phyloP scores from a whole-genome alignment of 2,797 vertebrate species.

The Eulemur rubriventer region DNA sequence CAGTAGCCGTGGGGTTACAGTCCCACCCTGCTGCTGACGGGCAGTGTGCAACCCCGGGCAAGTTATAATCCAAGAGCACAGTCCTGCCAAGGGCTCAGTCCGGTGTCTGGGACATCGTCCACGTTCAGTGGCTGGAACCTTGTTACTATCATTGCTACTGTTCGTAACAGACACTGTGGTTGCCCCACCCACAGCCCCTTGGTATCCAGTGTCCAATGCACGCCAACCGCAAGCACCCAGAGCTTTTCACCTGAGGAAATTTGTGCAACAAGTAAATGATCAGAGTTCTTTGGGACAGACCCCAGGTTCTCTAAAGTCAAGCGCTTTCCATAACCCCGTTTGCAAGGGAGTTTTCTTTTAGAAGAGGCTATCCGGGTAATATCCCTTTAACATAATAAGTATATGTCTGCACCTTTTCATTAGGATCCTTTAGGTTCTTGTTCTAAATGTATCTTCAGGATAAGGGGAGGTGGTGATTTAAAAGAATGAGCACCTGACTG shows the following conservation, averaged over 20 bases:
- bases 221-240: neutral
- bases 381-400: neutral
- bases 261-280: neutral
- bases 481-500: neutral
- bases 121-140: neutral
- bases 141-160: neutral
- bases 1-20: accelerated
- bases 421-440: neutral
- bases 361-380: neutral
- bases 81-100: neutral
- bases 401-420: neutral
- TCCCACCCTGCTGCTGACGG: neutral
- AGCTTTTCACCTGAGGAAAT: neutral
- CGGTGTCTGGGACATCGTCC: neutral
- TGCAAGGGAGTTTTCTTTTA: neutral
- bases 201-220: neutral
- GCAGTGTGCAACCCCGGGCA: neutral
- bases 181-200: neutral
- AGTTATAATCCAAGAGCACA: neutral
- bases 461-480: neutral
- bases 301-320: neutral
- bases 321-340: neutral
- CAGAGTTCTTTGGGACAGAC: neutral
- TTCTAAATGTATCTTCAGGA: neutral
- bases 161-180: neutral